phyloP scores from a whole-genome alignment of 2,888 invertebrate species.

The Cosmorhoe ocellata region DNA sequence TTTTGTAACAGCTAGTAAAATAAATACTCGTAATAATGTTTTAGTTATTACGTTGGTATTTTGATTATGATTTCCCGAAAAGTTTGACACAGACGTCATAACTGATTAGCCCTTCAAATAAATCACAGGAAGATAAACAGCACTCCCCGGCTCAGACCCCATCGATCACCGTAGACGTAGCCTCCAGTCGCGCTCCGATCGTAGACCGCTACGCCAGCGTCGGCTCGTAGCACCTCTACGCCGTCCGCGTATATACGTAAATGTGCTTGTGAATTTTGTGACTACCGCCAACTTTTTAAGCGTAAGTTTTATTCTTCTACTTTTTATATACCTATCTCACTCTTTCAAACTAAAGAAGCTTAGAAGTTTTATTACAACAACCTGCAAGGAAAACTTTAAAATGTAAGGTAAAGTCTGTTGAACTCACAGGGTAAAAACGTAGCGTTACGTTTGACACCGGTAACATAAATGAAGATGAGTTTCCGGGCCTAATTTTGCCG shows the following conservation, averaged over 20 bases:
- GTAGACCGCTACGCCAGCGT: conserved; percentile 58
- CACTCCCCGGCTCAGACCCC: conserved; percentile 37
- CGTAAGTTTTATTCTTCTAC: conserved; percentile 8
- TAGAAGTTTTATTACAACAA: no score
- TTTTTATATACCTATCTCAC: no score
- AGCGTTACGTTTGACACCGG: background rate
- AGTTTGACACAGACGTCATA: conserved; percentile 11
- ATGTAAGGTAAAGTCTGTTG: no score
- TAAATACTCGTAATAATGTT: background rate
- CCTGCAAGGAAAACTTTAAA: no score
- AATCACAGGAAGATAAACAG: conserved; percentile 36
- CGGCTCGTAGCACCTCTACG: conserved; percentile 46
- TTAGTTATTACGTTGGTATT: background rate
- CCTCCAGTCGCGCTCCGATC: conserved; percentile 58
- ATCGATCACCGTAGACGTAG: conserved; percentile 49
- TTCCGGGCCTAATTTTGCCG: conserved; percentile 16
- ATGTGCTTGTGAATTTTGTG: conserved; percentile 40
- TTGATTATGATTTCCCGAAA: background rate
- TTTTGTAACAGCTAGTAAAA: no score
- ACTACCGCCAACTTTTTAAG: conserved; percentile 21
- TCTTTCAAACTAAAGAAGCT: no score
- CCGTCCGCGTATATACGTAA: conserved; percentile 31
- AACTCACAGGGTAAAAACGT: no score
- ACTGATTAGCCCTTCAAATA: conserved; percentile 32
- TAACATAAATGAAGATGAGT: conserved; percentile 3